Percentiles rank a stretch among this genome's conserved stretches.
Conservation (phyloP, 2,888 invertebrate species). For the Empis stercorea region DNA sequence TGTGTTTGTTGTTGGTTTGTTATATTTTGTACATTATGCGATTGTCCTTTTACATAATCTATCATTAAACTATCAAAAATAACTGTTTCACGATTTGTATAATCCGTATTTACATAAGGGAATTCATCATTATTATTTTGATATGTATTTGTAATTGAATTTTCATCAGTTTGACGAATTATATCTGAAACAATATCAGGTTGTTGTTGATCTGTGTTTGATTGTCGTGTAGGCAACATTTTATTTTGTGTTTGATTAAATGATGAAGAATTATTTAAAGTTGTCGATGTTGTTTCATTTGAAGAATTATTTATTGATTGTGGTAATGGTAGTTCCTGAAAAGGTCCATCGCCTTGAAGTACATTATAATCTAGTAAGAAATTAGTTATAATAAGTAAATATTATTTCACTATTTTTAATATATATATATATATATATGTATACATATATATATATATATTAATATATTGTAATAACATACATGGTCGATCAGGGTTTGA, state of each 20-base stretch:
- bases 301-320: constrained; percentile 16
- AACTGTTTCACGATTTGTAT: constrained; percentile 30
- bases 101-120: constrained; percentile 32
- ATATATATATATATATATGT: too few species aligned
- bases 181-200: background rate
- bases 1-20: background rate
- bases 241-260: constrained; percentile 5
- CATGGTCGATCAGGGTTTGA: constrained; percentile 22
- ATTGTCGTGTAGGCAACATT: constrained; percentile 6
- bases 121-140: constrained; percentile 22
- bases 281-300: constrained; percentile 23
- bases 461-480: too few species aligned
- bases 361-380: too few species aligned
- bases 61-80: constrained; percentile 22
- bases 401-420: too few species aligned
- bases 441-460: too few species aligned
- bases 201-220: constrained; percentile 10
- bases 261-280: constrained; percentile 20
- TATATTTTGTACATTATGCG: background rate
- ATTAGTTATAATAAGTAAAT: too few species aligned
- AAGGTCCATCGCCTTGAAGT: too few species aligned
- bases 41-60: background rate
- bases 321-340: too few species aligned
- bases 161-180: constrained; percentile 9
- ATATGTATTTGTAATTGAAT: constrained; percentile 13